These are phyloP conservation scores for Penaeus chinensis DNA, from an alignment of 1,140 invertebrate genomes.

Conservation along the genomic window DNA sequence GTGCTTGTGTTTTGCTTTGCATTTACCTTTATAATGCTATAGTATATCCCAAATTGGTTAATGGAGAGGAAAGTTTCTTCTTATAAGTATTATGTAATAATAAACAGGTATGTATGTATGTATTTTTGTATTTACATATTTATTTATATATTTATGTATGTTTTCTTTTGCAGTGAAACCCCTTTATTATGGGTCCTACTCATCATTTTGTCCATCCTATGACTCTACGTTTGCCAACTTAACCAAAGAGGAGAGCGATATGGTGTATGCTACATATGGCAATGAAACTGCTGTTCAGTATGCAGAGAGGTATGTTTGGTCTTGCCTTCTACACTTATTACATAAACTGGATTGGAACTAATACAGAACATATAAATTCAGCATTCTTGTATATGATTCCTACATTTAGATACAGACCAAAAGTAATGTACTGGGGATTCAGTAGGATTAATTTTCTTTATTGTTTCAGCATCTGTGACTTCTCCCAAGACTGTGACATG, in stretches of 20 bases:
- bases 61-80: background rate
- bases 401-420: too few species aligned
- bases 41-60: background rate
- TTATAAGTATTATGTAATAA: background rate
- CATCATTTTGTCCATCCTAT: constrained; percentile 93
- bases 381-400: too few species aligned
- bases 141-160: background rate
- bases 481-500: constrained; percentile 86
- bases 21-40: background rate
- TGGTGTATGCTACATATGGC: constrained; percentile 92
- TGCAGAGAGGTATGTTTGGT: constrained; percentile 75
- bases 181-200: constrained; percentile 93
- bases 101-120: background rate
- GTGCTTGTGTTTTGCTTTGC: background rate
- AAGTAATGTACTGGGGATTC: background rate
- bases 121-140: background rate
- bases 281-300: constrained; percentile 89
- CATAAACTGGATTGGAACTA: too few species aligned
- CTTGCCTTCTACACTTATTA: too few species aligned
- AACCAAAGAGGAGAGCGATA: constrained; percentile 91
- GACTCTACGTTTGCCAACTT: constrained; percentile 96
- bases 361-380: too few species aligned
- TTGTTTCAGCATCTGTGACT: constrained; percentile 77
- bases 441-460: background rate
- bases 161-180: constrained; percentile 79